Evolutionary conservation across 2,113 vertebrate species (phyloP).

Genomic region (Misgurnus mizolepis): DNA sequence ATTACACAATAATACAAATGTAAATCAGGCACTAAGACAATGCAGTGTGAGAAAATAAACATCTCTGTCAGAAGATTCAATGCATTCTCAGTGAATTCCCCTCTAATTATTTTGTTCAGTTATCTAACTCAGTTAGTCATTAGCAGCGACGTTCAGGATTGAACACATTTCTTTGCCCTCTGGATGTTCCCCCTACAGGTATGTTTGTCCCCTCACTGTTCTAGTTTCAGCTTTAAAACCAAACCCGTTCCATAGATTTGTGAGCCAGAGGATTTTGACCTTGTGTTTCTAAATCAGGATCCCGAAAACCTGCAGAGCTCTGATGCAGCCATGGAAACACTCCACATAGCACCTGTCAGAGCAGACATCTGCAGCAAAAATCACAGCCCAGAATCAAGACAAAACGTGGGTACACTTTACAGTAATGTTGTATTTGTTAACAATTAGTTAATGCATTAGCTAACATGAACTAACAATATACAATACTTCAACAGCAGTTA

Average conservation of each 20-base stretch:
- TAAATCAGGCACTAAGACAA: too few species aligned
- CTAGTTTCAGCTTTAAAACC: slow-evolving; percentile 22
- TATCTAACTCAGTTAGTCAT: background rate
- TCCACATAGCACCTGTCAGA: slow-evolving; percentile 38
- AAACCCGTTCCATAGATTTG: background rate
- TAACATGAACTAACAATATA: too few species aligned
- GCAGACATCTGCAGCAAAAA: slow-evolving; percentile 18
- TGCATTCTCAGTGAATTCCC: background rate
- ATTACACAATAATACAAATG: too few species aligned
- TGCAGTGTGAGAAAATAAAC: too few species aligned
- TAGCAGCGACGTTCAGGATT: background rate
- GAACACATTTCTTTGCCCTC: slow-evolving; percentile 11
- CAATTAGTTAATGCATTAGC: too few species aligned
- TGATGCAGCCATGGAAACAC: slow-evolving; percentile 36
- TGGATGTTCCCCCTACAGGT: background rate
- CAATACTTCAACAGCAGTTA: too few species aligned
- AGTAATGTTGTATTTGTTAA: too few species aligned
- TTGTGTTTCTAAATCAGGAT: slow-evolving; percentile 41
- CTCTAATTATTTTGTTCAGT: background rate
- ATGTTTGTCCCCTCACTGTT: slow-evolving; percentile 10
- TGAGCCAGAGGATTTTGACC: slow-evolving; percentile 37
- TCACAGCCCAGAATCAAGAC: background rate
- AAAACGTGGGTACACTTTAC: too few species aligned
- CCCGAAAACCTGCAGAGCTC: slow-evolving; percentile 28
- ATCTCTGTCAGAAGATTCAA: too few species aligned